Evolutionary conservation across 2,888 invertebrate genomes (phyloP).

Genomic region (Limnephilus auricula): DNA sequence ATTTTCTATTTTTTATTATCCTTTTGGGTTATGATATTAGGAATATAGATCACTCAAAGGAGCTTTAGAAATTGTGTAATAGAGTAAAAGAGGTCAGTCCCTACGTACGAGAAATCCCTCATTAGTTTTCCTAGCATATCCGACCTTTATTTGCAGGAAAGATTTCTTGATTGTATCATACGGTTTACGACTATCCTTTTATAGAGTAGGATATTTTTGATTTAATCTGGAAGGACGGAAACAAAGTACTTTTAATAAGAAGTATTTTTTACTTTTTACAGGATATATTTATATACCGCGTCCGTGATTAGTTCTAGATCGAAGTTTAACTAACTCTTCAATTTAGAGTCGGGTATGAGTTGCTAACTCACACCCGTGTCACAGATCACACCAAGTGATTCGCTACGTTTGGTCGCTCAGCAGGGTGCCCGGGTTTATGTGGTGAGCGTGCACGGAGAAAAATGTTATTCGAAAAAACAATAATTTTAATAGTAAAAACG

Average conservation of each 20-base stretch:
- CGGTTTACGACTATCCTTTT: background rate
- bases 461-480: no score
- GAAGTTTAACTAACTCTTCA: background rate
- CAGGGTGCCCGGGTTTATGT: no score
- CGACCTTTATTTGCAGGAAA: background rate
- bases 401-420: no score
- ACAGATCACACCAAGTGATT: no score
- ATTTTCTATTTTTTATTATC: no score
- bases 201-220: background rate
- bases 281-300: background rate
- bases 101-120: background rate
- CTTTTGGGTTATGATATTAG: background rate
- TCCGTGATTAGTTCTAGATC: background rate
- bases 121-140: background rate
- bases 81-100: background rate
- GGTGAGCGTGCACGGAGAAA: no score
- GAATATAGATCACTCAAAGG: background rate
- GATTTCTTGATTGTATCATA: background rate
- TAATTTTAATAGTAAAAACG: no score
- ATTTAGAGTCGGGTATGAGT: no score
- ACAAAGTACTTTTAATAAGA: background rate
- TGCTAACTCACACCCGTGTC: no score
- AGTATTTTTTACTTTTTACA: background rate
- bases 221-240: background rate
- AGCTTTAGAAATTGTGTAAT: background rate